Conservation (phyloP, 2,797 vertebrate genomes). For the Anguilla obscura region DNA sequence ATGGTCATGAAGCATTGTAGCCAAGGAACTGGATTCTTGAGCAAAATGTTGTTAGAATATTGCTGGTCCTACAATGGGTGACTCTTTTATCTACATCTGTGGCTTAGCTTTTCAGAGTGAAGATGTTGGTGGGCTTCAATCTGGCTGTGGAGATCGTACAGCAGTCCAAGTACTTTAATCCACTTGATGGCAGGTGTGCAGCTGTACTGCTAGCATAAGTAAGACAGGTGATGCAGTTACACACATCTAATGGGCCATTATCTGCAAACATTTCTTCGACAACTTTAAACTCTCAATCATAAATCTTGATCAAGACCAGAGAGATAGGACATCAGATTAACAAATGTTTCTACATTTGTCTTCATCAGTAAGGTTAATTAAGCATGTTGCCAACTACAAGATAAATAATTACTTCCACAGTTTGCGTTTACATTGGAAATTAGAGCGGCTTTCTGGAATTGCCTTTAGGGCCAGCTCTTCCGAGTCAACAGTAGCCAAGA, state of each 20-base stretch:
- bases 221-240: conserved; percentile 14
- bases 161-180: not conserved
- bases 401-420: conserved; percentile 34
- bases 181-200: not conserved
- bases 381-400: conserved; percentile 33
- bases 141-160: not conserved
- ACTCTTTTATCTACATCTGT: not conserved
- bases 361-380: conserved; percentile 45
- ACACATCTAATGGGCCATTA: not conserved
- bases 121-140: not conserved
- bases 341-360: conserved; percentile 45
- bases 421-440: conserved; percentile 37
- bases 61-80: conserved; percentile 4
- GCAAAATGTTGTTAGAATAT: not conserved
- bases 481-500: conserved; percentile 7
- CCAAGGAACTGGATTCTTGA: conserved; percentile 24
- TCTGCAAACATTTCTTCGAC: conserved; percentile 18
- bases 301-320: conserved; percentile 36
- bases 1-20: conserved; percentile 29
- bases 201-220: not conserved
- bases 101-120: not conserved
- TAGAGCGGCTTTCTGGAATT: not conserved
- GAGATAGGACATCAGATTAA: conserved; percentile 27
- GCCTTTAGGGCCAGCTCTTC: not conserved
- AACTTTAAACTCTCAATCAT: conserved; percentile 29